A percentile compares a stretch with the other conserved stretches of the same genome.
Evolutionary conservation across 1,140 invertebrate species (phyloP).

Genomic region (Portunus trituberculatus): DNA sequence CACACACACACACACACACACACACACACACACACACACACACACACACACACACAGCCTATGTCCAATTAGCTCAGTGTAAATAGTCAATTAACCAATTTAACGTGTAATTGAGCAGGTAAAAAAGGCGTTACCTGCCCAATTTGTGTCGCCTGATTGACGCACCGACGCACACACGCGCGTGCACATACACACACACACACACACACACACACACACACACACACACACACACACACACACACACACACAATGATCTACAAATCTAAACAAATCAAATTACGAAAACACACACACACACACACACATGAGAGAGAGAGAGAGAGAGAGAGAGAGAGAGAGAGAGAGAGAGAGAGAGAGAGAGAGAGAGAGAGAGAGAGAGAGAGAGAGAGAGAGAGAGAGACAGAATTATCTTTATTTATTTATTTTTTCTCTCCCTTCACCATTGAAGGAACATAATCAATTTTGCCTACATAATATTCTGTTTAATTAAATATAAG

Average conservation of each 20-base stretch:
- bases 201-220: not conserved
- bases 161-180: not conserved
- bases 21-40: not conserved
- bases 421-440: too few species aligned
- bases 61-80: not conserved
- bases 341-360: too few species aligned
- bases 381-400: too few species aligned
- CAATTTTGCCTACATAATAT: too few species aligned
- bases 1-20: not conserved
- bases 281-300: too few species aligned
- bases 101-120: constrained; percentile 3
- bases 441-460: too few species aligned
- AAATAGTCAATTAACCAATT: constrained; percentile 24
- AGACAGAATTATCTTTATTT: too few species aligned
- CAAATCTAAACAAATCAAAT: too few species aligned
- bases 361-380: too few species aligned
- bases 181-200: not conserved
- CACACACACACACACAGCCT: not conserved
- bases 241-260: not conserved
- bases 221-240: not conserved
- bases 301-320: too few species aligned
- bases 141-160: constrained; percentile 22
- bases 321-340: too few species aligned
- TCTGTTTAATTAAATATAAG: too few species aligned
- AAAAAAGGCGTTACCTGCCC: constrained; percentile 10